These are phyloP conservation scores for Homarus americanus DNA, from an alignment of 1,140 invertebrate genomes.

Conservation along the genomic window DNA sequence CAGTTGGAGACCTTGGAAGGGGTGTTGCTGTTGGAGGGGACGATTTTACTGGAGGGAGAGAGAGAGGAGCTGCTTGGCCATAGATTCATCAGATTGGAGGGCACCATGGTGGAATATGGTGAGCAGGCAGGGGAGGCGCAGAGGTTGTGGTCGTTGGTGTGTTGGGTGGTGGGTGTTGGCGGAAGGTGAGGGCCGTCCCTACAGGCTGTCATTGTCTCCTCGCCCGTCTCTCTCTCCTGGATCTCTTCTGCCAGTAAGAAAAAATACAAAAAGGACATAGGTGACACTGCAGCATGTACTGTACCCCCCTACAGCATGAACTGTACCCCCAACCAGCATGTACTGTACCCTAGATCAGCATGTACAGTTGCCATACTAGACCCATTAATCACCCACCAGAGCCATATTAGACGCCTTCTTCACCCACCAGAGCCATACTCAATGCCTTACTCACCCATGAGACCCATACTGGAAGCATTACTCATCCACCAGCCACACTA, in stretches of 20 bases:
- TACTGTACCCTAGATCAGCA: no score
- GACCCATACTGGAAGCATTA: no score
- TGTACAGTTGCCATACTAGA: no score
- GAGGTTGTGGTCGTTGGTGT: conserved; percentile 8
- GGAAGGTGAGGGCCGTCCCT: not conserved
- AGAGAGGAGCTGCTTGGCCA: conserved; percentile 7
- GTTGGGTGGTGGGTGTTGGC: not conserved
- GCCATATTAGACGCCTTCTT: no score
- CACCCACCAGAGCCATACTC: no score
- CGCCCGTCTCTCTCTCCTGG: no score
- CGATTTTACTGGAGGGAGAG: not conserved
- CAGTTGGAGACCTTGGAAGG: not conserved
- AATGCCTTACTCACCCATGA: no score
- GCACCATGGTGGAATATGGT: not conserved
- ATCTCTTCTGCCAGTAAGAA: not conserved
- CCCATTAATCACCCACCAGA: no score
- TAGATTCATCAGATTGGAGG: not conserved
- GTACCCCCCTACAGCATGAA: no score
- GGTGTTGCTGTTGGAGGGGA: not conserved
- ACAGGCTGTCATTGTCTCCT: not conserved
- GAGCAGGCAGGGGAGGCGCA: not conserved
- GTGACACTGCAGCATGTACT: no score
- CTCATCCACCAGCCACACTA: no score
- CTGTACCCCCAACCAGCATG: no score
- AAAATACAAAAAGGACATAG: not conserved